Evolutionary conservation across 2,888 invertebrate genomes (phyloP), one percentile per base, ranked within the genome.

Genomic region (Palloptera scutellata): DNA sequence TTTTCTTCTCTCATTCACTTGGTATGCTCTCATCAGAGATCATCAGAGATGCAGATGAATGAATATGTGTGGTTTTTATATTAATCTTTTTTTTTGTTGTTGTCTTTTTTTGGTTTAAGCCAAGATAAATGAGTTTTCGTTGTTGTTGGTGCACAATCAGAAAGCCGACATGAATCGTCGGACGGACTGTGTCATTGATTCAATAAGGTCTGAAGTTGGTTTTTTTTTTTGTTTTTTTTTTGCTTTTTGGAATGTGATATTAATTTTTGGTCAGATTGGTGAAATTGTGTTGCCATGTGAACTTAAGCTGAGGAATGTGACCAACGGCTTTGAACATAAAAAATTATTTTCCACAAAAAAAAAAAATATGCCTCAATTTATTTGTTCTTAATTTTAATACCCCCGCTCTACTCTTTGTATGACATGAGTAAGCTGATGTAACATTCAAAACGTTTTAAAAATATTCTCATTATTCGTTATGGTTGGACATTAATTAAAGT

Each of bases 101-200:
- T n/a, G n/a, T n/a, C n/a, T n/a, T n/a, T n/a, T 48, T n/a, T 48
- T n/a, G 13, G 13, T 60, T 72, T 75, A 75, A 76, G 77, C 75
- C 77, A 77, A 79, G 80, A 79, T 79, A 80, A 79, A 79, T 79
- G 78, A 80, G 78, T 80, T 79, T 78, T 78, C 77, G 13, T 13
- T 48, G 13, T 13, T 48, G 72, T 57, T 30, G 30, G 30, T 30
- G 30, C 2, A 30, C 30, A 30, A 30, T 30, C 30, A 30, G 30
- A 30, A 30, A 30, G 30, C 30, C 30, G 30, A 30, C 30, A 30
- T 30, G 20, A 19, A 19, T 17, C n/a, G 30, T 19, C 45, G 19
- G 6, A 11, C 58, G 30, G 30, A 20, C 40, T 20, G 4, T 20
- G 57, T 17, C 55, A 55, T 62, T 67, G 55, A 67, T 67, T 67